These are phyloP conservation scores for Anhinga anhinga DNA, from an alignment of 2,113 vertebrate species.

Conservation along the genomic window DNA sequence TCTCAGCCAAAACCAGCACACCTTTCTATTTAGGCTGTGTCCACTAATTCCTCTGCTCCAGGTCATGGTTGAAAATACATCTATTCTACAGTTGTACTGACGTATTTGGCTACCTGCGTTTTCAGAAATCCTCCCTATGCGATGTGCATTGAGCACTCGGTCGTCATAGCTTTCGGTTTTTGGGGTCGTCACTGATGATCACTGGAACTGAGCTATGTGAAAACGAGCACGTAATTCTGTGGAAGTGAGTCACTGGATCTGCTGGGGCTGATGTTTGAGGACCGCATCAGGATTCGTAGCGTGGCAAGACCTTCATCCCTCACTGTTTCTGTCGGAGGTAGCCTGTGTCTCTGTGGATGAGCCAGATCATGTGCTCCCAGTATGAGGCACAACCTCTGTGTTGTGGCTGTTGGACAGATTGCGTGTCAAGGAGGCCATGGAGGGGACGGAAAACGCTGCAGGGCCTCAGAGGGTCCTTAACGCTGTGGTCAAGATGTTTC, in stretches of 20 bases:
- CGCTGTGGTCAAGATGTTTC: not conserved
- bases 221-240: not conserved
- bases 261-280: not conserved
- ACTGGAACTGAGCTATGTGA: not conserved
- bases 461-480: not conserved
- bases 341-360: not conserved
- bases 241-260: not conserved
- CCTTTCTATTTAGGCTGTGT: not conserved
- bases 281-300: accelerated
- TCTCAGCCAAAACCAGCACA: too few relatives aligned
- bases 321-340: not conserved
- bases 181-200: not conserved
- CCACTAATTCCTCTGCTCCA: not conserved
- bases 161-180: not conserved
- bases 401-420: not conserved
- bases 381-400: not conserved
- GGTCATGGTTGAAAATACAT: not conserved
- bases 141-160: not conserved
- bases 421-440: not conserved
- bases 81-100: not conserved
- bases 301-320: not conserved
- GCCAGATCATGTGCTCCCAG: accelerated
- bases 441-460: too few relatives aligned
- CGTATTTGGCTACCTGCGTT: not conserved
- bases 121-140: not conserved